Conservation (phyloP, 2,113 vertebrate genomes). For the Engraulis encrasicolus region DNA sequence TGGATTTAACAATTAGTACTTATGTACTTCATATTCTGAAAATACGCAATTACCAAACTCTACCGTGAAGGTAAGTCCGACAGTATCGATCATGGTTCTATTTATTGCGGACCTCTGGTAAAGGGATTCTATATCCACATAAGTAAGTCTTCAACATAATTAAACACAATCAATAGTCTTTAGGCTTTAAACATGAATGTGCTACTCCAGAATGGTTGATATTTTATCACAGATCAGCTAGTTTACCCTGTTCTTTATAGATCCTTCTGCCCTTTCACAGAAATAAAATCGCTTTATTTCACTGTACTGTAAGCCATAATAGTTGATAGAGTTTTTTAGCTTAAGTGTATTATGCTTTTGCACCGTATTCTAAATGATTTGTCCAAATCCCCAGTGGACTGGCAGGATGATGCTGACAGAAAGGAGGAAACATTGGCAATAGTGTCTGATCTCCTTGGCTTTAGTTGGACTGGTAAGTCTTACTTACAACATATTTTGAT, state of each 20-base stretch:
- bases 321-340: too few relatives aligned
- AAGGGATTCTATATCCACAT: too few relatives aligned
- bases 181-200: neutral
- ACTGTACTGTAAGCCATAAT: too few relatives aligned
- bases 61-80: too few relatives aligned
- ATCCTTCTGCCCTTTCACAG: too few relatives aligned
- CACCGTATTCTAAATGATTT: neutral
- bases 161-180: neutral
- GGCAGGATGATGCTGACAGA: conserved; percentile 87
- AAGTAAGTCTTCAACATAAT: too few relatives aligned
- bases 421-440: conserved; percentile 91
- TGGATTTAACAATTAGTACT: neutral
- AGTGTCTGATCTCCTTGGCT: conserved; percentile 95
- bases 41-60: too few relatives aligned
- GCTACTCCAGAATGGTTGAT: neutral
- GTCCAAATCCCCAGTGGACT: conserved; percentile 80
- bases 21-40: too few relatives aligned
- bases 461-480: conserved; percentile 95
- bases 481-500: neutral
- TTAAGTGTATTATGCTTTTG: neutral
- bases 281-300: too few relatives aligned
- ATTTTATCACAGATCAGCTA: neutral
- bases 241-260: neutral
- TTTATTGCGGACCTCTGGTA: too few relatives aligned
- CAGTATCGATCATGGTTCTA: too few relatives aligned